Conservation (phyloP, 2,113 vertebrate genomes). For the Brienomyrus brachyistius region DNA sequence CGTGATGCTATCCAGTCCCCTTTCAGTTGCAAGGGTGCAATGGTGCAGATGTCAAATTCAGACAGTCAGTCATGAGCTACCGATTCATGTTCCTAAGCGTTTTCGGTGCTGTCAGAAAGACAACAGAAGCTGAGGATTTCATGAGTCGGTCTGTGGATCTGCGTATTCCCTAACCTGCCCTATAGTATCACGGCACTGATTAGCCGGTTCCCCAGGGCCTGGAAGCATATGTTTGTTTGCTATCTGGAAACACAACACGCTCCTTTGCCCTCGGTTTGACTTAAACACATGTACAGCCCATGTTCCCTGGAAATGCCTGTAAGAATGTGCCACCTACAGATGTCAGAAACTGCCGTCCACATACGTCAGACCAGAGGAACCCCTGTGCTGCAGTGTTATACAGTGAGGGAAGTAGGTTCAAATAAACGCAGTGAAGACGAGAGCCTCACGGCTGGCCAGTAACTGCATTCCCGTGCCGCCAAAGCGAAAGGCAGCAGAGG, state of each 20-base stretch:
- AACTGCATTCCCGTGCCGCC: background rate
- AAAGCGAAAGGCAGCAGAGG: background rate
- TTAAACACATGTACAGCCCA: background rate
- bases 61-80: background rate
- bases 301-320: background rate
- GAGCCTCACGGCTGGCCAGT: background rate
- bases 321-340: background rate
- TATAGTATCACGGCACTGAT: background rate
- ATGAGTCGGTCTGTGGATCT: background rate
- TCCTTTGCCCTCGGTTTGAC: background rate
- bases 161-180: background rate
- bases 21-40: background rate
- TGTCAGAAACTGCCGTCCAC: background rate
- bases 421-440: background rate
- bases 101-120: background rate
- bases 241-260: background rate
- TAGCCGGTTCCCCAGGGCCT: background rate
- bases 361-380: background rate
- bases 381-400: background rate
- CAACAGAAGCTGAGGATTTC: background rate
- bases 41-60: background rate
- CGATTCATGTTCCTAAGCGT: background rate
- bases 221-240: background rate
- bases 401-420: background rate
- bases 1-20: background rate